Base-by-base conservation (phyloP, 2,113 vertebrate genomes). In the Pimephales promelas region DNA sequence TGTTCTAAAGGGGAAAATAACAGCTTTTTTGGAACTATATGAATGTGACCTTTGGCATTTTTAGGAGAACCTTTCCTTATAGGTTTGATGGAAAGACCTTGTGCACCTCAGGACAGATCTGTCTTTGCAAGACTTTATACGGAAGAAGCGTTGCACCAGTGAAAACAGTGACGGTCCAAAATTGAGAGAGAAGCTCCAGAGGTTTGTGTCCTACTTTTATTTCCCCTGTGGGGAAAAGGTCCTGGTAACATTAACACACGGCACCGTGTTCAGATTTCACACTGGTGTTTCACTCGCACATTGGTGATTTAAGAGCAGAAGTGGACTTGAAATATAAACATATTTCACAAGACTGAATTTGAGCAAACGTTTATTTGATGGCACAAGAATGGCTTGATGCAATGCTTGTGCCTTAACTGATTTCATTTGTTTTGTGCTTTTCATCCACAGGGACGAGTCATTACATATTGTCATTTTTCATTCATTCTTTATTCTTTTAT, bases 401-500 rank as follows among this genome's bases (percentile, higher is more conserved):
- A 14, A 36, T 28, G 10, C 47, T 77, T n/a, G 64, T 68, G 54
- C 83, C 47, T 62, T 74, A 49, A 54, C 49, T 59, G 61, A 76
- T 84, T 31, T n/a, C 49, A 57, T 18, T 76, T 57, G 52, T 57
- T 77, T 40, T 57, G 28, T 57, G 56, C 18, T 76, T 24, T 75
- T 83, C 52, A 64, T 68, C 61, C 72, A 76, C 64, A 79, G 76
- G 49, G 20, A 49, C 24, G 54, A 68, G 52, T 49, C 64, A 82
- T 79, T 79, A 66, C 83, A 79, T 36, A 22, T 81, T 59, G 56
- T 82, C 34, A 26, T 28, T 34, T 43, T 71, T 64, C 40, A 40
- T 57, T 76, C 11, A 49, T 75, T 31, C 24, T 47, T 83, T 61
- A 61, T 22, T 36, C 59, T 81, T 86, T 84, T 76, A 36, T 86